Conservation (phyloP, 2,797 vertebrate species). For the Propithecus perrieri region DNA sequence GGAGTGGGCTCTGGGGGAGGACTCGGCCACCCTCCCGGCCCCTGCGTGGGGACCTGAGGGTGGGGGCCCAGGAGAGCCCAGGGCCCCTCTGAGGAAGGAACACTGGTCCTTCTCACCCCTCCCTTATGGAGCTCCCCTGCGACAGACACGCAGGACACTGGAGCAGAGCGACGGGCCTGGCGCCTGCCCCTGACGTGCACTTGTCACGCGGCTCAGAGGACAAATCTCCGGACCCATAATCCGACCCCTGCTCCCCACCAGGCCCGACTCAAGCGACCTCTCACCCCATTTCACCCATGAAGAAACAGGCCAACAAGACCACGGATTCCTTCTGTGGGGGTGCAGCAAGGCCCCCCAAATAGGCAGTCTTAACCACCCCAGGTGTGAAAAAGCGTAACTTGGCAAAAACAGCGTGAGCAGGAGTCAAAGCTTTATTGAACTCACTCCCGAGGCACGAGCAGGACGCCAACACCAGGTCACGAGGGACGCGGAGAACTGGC, state of each 20-base stretch:
- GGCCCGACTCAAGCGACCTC: background rate
- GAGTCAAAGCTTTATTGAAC: background rate
- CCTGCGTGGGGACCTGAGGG: background rate
- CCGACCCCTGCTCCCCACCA: fast-evolving
- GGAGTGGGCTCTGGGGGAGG: no score
- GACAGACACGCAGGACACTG: background rate
- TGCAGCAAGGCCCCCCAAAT: background rate
- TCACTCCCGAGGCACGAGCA: background rate
- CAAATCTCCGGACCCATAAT: background rate
- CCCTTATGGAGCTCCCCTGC: background rate
- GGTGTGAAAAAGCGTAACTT: background rate
- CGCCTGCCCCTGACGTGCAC: background rate
- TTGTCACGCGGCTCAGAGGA: background rate
- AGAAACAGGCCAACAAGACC: background rate
- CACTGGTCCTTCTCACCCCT: no score
- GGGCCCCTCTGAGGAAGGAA: background rate
- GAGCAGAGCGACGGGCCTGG: background rate
- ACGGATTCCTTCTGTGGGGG: background rate
- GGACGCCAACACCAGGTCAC: background rate
- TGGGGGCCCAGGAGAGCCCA: background rate
- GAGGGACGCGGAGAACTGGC: background rate
- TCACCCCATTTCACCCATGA: background rate
- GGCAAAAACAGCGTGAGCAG: background rate
- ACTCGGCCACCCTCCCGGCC: no score
- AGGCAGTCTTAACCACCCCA: background rate